A percentile compares a stretch with the other conserved stretches of the same genome.
These are phyloP conservation scores for Odontothrips loti DNA, from an alignment of 2,888 invertebrate species.

Conservation along the genomic window DNA sequence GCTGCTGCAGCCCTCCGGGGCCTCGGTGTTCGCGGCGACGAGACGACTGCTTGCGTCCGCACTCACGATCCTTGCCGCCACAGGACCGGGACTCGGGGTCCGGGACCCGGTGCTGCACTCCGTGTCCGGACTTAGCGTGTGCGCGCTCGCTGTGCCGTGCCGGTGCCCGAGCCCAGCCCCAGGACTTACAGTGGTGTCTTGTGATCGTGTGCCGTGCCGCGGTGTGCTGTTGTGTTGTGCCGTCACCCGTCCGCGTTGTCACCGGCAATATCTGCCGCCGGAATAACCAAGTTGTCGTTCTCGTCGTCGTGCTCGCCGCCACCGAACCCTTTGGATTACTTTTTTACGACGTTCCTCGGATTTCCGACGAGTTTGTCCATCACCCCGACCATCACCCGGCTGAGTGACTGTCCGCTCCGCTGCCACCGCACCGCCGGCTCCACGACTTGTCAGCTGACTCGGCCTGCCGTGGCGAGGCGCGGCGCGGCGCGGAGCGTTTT, in stretches of 20 bases:
- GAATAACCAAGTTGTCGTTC: not conserved
- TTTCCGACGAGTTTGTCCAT: not conserved
- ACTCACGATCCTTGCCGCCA: not conserved
- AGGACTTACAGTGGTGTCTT: not conserved
- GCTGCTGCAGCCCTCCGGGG: not conserved
- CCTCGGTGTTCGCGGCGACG: not conserved
- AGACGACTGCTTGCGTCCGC: slow-evolving; percentile 13
- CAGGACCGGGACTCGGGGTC: too few species aligned
- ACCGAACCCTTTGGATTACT: not conserved
- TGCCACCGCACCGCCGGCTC: not conserved
- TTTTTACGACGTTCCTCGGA: not conserved
- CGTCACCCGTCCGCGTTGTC: not conserved
- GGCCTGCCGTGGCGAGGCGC: not conserved
- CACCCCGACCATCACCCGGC: not conserved
- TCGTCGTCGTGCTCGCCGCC: not conserved
- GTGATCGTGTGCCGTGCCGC: not conserved
- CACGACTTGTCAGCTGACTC: slow-evolving; percentile 17
- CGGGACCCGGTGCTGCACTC: not conserved
- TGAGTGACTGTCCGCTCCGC: not conserved
- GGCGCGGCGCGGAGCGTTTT: not conserved
- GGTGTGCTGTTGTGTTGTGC: not conserved
- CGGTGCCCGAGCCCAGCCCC: not conserved
- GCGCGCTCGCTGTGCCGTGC: not conserved
- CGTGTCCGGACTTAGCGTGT: not conserved
- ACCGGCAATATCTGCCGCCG: too few species aligned